Evolutionary conservation across 2,113 vertebrate genomes (phyloP), one percentile per base, ranked within the genome.

Genomic region (Sminthopsis crassicaudata): DNA sequence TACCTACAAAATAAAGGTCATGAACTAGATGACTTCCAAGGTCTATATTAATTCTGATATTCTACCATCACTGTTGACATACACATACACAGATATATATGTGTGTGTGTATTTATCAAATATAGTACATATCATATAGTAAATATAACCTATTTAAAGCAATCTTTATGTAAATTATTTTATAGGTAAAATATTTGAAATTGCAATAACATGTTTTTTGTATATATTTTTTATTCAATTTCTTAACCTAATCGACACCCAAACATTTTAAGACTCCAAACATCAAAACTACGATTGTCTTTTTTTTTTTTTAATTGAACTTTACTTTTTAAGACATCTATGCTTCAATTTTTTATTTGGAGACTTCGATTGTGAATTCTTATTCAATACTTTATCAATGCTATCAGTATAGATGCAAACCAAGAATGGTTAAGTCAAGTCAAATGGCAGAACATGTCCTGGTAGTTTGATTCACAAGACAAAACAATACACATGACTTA

Each of bases 171-270:
- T 60, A 30, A 60, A 60, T 57, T 25, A 11, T 60, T 60, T 60
- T 36, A 60, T 30, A 60, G 57, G 30, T 27, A 9, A 51, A 51
- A 60, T 30, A 12, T 60, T 60, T 30, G 12, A 53, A 53, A 60
- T 60, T 60, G 27, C 27, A 60, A 12, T 57, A 57, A 57, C 8
- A 30, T 51, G 9, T 60, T 46, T 91, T 84, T 50, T n/a, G 92
- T 89, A 19, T 89, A n/a, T 9, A 94, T 90, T 93, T 92, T 23
- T 91, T 89, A 90, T 91, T 90, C 27, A 60, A 30, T 95, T 24
- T 11, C 16, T 16, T 36, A 51, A 1, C 92, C 27, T 46, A 90
- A 90, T 90, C 54, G 54, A 89, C 2, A 96, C 10, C 57, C 57
- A 60, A 57, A 54, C 67, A 92, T 91, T 90, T n/a, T 60, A 25